Base-by-base conservation (phyloP, 2,113 vertebrate genomes). In the Catharus minimus region DNA sequence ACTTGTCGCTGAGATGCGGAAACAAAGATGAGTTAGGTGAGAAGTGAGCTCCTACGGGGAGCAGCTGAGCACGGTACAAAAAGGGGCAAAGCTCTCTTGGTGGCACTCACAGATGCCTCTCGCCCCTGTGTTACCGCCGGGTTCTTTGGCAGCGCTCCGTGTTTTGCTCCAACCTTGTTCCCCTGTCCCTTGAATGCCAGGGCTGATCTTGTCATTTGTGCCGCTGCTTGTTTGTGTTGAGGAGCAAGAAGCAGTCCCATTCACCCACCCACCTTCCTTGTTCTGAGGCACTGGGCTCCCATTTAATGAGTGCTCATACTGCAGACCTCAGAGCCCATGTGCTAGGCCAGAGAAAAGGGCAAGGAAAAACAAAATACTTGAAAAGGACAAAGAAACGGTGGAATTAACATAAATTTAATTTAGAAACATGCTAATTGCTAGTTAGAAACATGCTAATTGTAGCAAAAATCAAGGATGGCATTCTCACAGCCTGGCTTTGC, bases 1-100 rank as follows among this genome's bases (percentile, higher is more conserved):
- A 0, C 7, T 36, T 2, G 0, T 32, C 0, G 0, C 64, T 11
- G 33, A 81, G 93, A 30, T 20, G 44, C 41, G 33, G 68, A 21
- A 64, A 44, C n/a, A 46, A 83, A 81, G 49, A n/a, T 22, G 26
- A 39, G 57, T 22, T 36, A 16, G 52, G 28, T 44, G 65, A 50
- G 72, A 75, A 88, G 72, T 2, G 7, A 61, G 14, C 56, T 64
- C 0, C 0, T 8, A 5, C 11, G 61, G 21, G 23, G 41, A 57
- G 61, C 27, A 60, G 56, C 64, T 60, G 60, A 62, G 72, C 50
- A 22, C 0, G 7, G 53, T 3, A 60, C n/a, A 24, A 64, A 83
- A 44, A 10, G 36, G 26, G 73, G 27, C 0, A 4, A 46, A 80
- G 67, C 24, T 33, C 10, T 56, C 8, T 20, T 3, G 2, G 46